Evolutionary conservation across 2,113 vertebrate species (phyloP), one percentile per base, ranked within the genome.

Genomic region (Chinchilla lanigera): DNA sequence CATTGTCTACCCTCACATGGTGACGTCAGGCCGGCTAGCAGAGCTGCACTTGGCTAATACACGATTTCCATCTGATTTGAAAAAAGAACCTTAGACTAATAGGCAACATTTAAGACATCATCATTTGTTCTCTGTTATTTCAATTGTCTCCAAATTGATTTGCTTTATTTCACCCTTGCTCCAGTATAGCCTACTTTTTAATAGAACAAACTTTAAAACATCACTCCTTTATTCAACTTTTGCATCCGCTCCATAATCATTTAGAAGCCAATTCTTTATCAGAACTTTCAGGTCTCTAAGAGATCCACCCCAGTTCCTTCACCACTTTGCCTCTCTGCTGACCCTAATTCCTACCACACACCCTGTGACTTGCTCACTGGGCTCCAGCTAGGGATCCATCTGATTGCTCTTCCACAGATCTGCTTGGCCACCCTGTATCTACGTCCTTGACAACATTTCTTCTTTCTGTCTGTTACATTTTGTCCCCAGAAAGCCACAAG

Each of bases 361-460:
- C 28, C 28, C 26, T 65, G 47, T 14, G 47, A 12, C 75, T 47
- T 14, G 50, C 52, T 86, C 22, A 41, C 50, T 38, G 52, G 20
- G 52, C 3, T 81, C 5, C 24, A 54, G 14, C 44, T 5, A 6
- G 24, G 67, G 50, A 54, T 5, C 47, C 30, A 16, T 20, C 26
- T 41, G 30, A 50, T 58, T 13, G 12, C 33, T 50, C 1, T 47
- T 83, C 54, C 50, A 58, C 26, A 65, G 54, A 44, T 35, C 33
- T 16, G 2, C 50, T 13, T 4, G 2, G 7, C 3, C 6, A 47
- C 12, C 54, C 3, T 7, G 13, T 20, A 7, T 22, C 44, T 54
- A 10, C 22, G 2, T n/a, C 47, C 60, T 41, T 78, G 14, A 22
- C 30, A 47, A 20, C 5, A 83, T 13, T 52, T 56, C 24, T 78